Evolutionary conservation across 2,113 vertebrate species (phyloP), one percentile per base, ranked within the genome.

Genomic region (Phyllostomus hastatus): DNA sequence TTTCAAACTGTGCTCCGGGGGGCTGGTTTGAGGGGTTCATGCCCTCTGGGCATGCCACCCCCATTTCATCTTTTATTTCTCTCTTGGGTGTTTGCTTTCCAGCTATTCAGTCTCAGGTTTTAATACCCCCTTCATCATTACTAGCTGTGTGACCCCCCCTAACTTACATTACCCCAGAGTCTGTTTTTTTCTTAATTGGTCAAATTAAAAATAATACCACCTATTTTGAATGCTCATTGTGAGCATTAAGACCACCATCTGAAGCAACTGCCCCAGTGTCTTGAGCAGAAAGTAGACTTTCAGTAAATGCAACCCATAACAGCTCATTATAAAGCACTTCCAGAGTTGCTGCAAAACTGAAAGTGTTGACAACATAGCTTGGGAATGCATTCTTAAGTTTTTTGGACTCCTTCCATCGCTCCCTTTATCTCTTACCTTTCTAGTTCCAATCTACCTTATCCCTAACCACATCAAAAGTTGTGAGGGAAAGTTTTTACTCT

Each of bases 1-100:
- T 95, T 96, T 70, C 67, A 86, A 64, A 88, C 19, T 88, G 57
- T 79, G 41, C 57, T 96, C 75, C 70, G n/a, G n/a, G 87, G 67
- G 43, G 50, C 59, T 91, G n/a, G 67, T 82, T 86, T 81, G 12
- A 33, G 38, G 3, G 16, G 52, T 57, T 38, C 41, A 33, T 66
- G 17, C 43, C 73, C 92, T 61, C 4, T 84, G 57, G 79, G 46
- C 35, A 91, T 35, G 43, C 54, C 41, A 70, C 66, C 9, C 46
- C 26, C 57, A 57, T 92, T 82, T 82, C 24, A 81, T n/a, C 54
- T 88, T 91, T 83, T 80, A 89, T 87, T 91, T 91, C 19, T 90
- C 41, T 66, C 64, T 52, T 90, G 26, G 46, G 10, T 28, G 48
- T 90, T 75, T 94, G 26, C 41, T 94, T 93, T 85, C 31, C 90